Conservation (phyloP, 2,888 invertebrate species). For the Drosophila pegasa region DNA sequence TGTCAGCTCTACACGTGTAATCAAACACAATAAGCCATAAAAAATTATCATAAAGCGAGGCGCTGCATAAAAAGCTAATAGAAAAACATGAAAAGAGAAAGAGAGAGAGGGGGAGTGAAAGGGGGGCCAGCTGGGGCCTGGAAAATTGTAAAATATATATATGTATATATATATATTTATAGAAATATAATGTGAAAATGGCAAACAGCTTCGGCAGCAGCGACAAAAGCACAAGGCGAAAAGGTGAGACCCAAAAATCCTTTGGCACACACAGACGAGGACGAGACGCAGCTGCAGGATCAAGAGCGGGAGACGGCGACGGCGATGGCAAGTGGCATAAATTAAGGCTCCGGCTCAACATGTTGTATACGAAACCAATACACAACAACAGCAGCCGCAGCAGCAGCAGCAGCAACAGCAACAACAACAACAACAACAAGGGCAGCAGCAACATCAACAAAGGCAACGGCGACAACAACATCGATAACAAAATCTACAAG, state of each 20-base stretch:
- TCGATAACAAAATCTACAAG: conserved; percentile 62
- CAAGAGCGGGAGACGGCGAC: conserved; percentile 9
- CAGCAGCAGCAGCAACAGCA: conserved; percentile 22
- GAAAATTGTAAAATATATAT: conserved; percentile 34
- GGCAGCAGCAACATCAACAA: conserved; percentile 26
- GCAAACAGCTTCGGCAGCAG: conserved; percentile 16
- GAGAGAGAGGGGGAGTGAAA: background rate
- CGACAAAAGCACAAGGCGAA: conserved; percentile 42
- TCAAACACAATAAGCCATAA: conserved; percentile 78
- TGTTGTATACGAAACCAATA: conserved; percentile 52
- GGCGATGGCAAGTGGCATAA: conserved; percentile 66
- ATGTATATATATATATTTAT: conserved; percentile 5
- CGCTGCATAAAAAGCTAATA: conserved; percentile 50
- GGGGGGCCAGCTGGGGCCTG: background rate
- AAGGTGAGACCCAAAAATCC: conserved; percentile 75
- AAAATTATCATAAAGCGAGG: conserved; percentile 66
- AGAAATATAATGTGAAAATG: conserved; percentile 39
- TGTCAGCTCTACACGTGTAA: conserved; percentile 68
- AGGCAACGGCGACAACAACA: conserved; percentile 26
- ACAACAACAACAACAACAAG: conserved; percentile 14
- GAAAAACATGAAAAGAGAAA: conserved; percentile 5
- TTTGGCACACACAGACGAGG: conserved; percentile 72
- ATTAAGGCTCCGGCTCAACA: conserved; percentile 70
- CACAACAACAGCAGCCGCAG: conserved; percentile 21
- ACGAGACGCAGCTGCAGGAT: conserved; percentile 5